phyloP scores from a whole-genome alignment of 2,113 vertebrate species.

The Hyperopisus bebe region DNA sequence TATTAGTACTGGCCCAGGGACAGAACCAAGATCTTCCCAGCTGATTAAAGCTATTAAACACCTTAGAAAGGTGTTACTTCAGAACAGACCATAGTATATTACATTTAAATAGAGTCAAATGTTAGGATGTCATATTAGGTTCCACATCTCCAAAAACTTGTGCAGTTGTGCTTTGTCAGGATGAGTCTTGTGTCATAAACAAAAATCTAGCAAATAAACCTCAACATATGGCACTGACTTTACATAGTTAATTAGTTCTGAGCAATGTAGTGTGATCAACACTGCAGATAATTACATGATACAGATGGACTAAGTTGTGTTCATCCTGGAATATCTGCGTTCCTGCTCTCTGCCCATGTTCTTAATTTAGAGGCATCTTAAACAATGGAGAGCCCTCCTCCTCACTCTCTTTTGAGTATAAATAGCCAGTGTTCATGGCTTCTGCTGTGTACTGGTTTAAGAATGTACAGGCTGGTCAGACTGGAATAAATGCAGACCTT shows the following conservation, averaged over 20 bases:
- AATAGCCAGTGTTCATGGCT: slow-evolving; percentile 8
- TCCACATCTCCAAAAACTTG: not conserved
- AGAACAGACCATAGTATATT: not conserved
- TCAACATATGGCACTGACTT: not conserved
- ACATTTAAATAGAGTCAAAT: not conserved
- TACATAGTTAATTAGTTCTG: not conserved
- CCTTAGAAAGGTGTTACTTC: not conserved
- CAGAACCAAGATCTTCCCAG: not conserved
- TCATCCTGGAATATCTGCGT: not conserved
- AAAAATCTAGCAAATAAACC: not conserved
- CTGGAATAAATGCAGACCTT: not conserved
- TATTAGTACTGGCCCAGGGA: not conserved
- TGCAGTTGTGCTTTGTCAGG: not conserved
- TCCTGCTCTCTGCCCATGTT: not conserved
- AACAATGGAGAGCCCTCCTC: not conserved
- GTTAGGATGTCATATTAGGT: not conserved
- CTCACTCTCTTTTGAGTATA: not conserved
- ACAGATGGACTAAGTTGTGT: not conserved
- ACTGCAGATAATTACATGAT: not conserved
- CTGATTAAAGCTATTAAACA: not conserved
- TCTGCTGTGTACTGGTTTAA: not conserved
- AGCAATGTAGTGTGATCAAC: not conserved
- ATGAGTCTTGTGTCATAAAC: not conserved
- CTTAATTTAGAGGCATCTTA: not conserved
- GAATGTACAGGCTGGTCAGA: not conserved